A percentile compares a stretch with the other conserved stretches of the same genome.
Conservation (phyloP, 2,888 invertebrate genomes). For the Helobdella robusta region DNA sequence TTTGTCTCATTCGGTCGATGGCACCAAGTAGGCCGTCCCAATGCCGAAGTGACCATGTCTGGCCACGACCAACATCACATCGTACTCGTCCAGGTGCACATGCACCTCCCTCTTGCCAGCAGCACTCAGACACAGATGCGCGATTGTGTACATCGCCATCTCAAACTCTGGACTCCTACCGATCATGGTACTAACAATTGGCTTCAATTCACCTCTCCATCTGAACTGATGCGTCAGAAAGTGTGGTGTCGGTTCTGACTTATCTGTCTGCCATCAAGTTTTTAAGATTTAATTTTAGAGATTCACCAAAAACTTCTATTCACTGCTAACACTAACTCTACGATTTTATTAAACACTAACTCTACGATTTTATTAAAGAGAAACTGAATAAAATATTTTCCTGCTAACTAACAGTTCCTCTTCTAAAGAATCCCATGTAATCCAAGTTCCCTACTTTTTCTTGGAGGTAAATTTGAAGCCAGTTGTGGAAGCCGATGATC, state of each 20-base stretch:
- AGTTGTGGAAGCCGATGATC: constrained; percentile 50
- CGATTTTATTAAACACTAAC: too few species aligned
- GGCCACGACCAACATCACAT: too few species aligned
- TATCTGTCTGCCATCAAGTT: constrained; percentile 18
- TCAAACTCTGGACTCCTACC: constrained; percentile 49
- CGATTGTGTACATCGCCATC: constrained; percentile 46
- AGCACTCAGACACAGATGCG: constrained; percentile 38
- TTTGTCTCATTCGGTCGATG: too few species aligned
- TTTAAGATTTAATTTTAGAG: too few species aligned
- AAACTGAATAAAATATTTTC: background rate
- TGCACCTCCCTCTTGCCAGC: too few species aligned
- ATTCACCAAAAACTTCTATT: too few species aligned
- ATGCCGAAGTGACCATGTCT: too few species aligned
- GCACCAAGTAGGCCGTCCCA: too few species aligned
- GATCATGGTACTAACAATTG: constrained; percentile 42
- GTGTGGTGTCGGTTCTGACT: constrained; percentile 40
- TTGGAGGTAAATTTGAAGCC: constrained; percentile 49
- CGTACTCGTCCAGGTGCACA: too few species aligned
- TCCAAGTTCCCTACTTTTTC: constrained; percentile 48
- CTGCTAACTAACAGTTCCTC: constrained; percentile 44
- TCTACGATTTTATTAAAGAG: too few species aligned
- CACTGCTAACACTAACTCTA: too few species aligned
- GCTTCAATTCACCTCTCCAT: constrained; percentile 42
- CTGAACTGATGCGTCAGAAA: constrained; percentile 47
- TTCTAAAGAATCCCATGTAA: constrained; percentile 47